Evolutionary conservation across 92 coral and sea anemone species (phyloP), one percentile per base, ranked within the genome.

Genomic region (Pocillopora grandis): DNA sequence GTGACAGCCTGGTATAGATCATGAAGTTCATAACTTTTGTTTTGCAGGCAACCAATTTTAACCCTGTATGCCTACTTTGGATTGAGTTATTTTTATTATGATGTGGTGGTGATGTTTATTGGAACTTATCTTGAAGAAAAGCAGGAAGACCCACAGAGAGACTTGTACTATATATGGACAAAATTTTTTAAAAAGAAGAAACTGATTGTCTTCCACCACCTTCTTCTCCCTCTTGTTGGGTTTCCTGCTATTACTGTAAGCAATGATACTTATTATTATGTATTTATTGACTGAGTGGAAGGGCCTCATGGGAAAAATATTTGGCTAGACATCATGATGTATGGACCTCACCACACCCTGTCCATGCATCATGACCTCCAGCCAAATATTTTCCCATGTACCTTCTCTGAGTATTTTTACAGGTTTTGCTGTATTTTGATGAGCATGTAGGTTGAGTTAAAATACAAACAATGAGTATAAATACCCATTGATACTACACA

Each of bases 181-280:
- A 80, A 84, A 42, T 93, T 96, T 77, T 89, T 77, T 86, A 84
- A 83, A 76, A 95, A 91, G 81, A 96, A 94, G 76, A 83, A 83
- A 69, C 80, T 94, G 78, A 89, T 96, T 31, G 87, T 96, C 21
- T 75, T 90, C 58, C 99, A 96, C 84, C 99, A 96, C 64, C 62
- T 96, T 17, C 88, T 96, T 60, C 83, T 96, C 14, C 98, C 98
- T 33, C 17, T 91, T 37, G 68, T 92, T 83, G 99, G 97, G 11
- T 96, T 96, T 80, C 99, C 99, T 36, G 86, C 93, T 23, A 58
- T 94, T 77, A 94, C 95, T 82, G 99, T 96, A 88, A 94, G 99
- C 92, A 69, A 13, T 20, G 10, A 70, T 70, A 42, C 4, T 42
- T 42, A 42, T 42, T 42, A 42, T 42, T 42, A 42, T 42, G 52